Conservation (phyloP, 2,113 vertebrate genomes). For the Madoqua kirkii region DNA sequence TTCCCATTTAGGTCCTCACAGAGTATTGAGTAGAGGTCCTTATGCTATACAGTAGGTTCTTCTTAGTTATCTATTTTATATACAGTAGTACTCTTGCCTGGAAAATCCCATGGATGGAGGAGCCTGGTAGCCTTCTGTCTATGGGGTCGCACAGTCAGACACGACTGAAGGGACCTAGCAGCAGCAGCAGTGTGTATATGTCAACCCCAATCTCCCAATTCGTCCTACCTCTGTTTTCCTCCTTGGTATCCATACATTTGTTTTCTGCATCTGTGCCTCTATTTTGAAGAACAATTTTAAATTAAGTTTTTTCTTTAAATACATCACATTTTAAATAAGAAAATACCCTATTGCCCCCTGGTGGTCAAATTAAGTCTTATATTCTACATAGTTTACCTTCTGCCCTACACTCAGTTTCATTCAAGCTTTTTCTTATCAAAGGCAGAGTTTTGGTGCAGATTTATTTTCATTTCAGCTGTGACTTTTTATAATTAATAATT, state of each 20-base stretch:
- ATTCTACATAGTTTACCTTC: not conserved
- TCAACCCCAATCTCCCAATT: not conserved
- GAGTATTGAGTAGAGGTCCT: not conserved
- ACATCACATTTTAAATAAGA: not conserved
- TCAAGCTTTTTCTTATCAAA: not conserved
- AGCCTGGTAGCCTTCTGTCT: no score
- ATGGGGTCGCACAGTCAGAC: no score
- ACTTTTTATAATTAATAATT: not conserved
- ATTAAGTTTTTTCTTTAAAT: not conserved
- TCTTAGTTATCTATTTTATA: not conserved
- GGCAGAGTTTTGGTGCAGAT: not conserved
- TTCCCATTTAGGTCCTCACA: not conserved
- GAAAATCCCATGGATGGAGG: no score
- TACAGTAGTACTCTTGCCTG: not conserved
- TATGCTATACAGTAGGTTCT: not conserved
- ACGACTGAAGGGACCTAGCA: no score
- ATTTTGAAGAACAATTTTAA: constrained; percentile 14
- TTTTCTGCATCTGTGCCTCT: not conserved
- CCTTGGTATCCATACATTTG: not conserved
- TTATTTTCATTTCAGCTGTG: not conserved
- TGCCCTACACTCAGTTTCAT: not conserved
- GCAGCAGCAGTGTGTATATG: not conserved
- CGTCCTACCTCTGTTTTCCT: not conserved
- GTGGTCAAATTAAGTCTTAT: constrained; percentile 32
- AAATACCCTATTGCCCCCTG: constrained; percentile 55